Evolutionary conservation across 2,113 vertebrate species (phyloP).

Genomic region (Odobenus rosmarus): DNA sequence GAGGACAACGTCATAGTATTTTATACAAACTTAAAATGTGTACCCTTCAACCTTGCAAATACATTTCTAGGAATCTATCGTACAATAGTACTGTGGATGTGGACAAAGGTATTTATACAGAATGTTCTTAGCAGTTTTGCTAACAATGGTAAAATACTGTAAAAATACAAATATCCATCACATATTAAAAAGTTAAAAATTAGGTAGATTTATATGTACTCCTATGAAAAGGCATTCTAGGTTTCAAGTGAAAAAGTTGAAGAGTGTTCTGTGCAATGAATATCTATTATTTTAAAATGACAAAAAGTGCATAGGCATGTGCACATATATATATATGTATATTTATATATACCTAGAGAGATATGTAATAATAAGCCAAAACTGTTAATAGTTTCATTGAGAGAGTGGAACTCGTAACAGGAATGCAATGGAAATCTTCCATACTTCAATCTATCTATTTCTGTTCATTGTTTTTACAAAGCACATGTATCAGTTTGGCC

Average conservation of each 20-base stretch:
- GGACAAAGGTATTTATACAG: background rate
- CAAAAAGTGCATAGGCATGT: background rate
- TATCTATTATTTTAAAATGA: slow-evolving; percentile 23
- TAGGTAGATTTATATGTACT: background rate
- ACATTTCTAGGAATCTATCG: background rate
- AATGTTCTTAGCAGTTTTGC: background rate
- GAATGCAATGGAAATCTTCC: background rate
- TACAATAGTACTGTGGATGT: background rate
- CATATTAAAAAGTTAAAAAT: background rate
- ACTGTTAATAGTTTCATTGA: background rate
- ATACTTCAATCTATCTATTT: background rate
- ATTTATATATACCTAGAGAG: background rate
- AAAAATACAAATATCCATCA: background rate
- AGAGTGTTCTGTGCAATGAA: background rate
- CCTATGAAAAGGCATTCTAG: background rate
- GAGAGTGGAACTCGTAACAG: background rate
- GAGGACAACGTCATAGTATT: background rate
- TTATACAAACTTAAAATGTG: background rate
- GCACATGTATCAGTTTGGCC: background rate
- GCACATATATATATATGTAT: background rate
- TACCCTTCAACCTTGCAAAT: background rate
- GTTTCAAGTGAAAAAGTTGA: background rate
- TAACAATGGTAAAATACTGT: background rate
- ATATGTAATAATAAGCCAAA: background rate
- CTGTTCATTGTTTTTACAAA: background rate